Percentiles rank a stretch among this genome's conserved stretches.
phyloP scores from a whole-genome alignment of 2,888 invertebrate genomes.

The Tolmerus cingulatus region DNA sequence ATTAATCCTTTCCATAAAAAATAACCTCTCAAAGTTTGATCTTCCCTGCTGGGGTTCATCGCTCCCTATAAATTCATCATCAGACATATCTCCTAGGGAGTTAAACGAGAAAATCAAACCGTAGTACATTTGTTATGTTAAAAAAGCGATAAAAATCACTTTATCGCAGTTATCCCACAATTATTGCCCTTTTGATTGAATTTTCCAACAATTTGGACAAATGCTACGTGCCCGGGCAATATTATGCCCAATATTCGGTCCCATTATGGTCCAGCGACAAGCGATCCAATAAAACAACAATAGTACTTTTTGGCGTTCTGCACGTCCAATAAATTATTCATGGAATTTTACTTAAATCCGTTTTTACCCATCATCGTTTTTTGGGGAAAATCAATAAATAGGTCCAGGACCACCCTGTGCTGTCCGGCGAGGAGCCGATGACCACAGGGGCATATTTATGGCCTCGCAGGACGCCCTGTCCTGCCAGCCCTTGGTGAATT shows the following conservation, averaged over 20 bases:
- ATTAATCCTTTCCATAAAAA: not conserved
- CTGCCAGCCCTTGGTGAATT: not conserved
- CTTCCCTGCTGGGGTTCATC: not conserved
- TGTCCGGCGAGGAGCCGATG: not conserved
- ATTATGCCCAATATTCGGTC: constrained; percentile 3
- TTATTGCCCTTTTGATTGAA: not conserved
- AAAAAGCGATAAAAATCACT: not conserved
- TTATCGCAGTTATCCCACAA: constrained; percentile 3
- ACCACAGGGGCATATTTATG: constrained; percentile 7
- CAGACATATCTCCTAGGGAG: not conserved
- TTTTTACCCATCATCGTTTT: not conserved
- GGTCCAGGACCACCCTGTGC: not conserved
- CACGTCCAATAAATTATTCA: constrained; percentile 7
- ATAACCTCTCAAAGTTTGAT: not conserved
- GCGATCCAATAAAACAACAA: not conserved
- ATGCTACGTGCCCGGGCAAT: not conserved
- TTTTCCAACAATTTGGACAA: not conserved
- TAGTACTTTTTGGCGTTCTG: not conserved
- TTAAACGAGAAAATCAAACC: not conserved
- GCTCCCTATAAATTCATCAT: not conserved
- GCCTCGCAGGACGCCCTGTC: not conserved
- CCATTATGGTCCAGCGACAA: not conserved
- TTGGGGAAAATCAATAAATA: not conserved
- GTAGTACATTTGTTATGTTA: not conserved
- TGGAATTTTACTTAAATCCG: constrained; percentile 28